Evolutionary conservation across 2,797 vertebrate species (phyloP).

Genomic region (Podarcis siculus): DNA sequence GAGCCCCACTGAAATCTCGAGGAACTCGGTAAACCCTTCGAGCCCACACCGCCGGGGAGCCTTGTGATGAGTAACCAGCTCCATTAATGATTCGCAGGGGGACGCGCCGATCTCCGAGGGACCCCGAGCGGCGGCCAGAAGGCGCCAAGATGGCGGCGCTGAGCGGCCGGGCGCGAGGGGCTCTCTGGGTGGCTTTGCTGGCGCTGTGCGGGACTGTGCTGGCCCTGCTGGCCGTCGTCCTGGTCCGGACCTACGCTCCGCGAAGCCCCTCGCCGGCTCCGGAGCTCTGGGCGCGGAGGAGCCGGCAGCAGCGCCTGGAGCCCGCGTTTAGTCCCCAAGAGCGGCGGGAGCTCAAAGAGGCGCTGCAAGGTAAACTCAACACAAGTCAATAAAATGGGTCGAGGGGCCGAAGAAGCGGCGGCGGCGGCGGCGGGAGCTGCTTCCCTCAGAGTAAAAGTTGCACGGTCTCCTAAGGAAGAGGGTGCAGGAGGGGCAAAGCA

Average conservation of each 20-base stretch:
- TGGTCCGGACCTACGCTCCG: conserved; percentile 49
- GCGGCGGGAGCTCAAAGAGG: conserved; percentile 74
- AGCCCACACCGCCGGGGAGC: no score
- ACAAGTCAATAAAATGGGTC: neutral
- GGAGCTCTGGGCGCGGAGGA: conserved; percentile 3
- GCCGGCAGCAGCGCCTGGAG: neutral
- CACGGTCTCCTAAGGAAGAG: neutral
- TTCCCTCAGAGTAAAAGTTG: neutral
- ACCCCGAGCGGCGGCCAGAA: no score
- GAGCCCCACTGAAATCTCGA: neutral
- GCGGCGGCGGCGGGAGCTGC: neutral
- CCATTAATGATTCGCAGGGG: neutral
- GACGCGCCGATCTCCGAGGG: neutral
- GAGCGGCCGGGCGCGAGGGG: neutral
- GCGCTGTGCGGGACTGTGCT: neutral
- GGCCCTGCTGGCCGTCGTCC: conserved; percentile 20
- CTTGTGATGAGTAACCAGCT: neutral
- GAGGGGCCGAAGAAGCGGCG: neutral
- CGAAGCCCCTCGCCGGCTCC: neutral
- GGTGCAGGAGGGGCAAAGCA: neutral
- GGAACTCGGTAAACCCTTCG: neutral
- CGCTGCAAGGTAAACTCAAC: conserved; percentile 83
- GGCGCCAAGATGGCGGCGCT: neutral
- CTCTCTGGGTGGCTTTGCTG: neutral
- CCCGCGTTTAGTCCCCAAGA: conserved; percentile 60